A percentile compares a stretch with the other conserved stretches of the same genome.
Conservation (phyloP, 2,113 vertebrate species). For the Turnix velox region DNA sequence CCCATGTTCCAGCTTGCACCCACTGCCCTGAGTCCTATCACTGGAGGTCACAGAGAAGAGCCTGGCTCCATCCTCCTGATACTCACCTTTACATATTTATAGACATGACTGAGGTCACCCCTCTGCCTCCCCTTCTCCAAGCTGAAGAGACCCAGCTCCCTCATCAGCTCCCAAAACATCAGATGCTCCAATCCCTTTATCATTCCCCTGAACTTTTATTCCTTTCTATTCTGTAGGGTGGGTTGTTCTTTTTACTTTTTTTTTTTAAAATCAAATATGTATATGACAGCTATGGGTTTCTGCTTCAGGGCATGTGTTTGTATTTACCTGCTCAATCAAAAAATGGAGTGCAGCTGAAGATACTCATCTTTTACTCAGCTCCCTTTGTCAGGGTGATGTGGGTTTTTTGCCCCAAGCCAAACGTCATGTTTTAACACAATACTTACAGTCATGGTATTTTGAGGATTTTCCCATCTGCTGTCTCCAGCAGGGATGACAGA, state of each 20-base stretch:
- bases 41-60: no score
- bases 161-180: no score
- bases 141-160: no score
- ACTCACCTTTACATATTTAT: no score
- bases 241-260: no score
- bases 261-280: background rate
- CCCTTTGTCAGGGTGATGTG: background rate
- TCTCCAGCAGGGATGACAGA: background rate
- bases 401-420: background rate
- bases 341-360: background rate
- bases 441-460: background rate
- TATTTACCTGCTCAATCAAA: background rate
- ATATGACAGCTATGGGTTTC: background rate
- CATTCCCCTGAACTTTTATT: background rate
- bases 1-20: no score
- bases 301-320: background rate
- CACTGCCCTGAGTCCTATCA: no score
- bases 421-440: background rate
- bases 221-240: background rate
- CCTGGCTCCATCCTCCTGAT: no score
- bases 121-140: no score
- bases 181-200: no score
- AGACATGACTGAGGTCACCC: no score
- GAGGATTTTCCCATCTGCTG: background rate
- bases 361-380: background rate